phyloP scores from a whole-genome alignment of 2,797 vertebrate species.

The Cynopterus sphinx region DNA sequence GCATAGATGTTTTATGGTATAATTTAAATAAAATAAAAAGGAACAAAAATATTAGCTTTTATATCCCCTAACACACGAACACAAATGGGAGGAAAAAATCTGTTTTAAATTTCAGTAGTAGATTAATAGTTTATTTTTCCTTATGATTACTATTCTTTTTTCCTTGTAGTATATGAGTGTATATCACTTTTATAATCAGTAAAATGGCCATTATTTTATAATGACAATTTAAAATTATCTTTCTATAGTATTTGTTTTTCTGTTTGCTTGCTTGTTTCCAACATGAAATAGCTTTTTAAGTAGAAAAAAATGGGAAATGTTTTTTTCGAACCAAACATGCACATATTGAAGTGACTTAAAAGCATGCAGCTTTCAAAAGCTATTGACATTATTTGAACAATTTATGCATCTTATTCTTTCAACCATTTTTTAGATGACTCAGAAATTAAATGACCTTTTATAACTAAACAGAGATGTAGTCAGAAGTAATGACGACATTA shows the following conservation, averaged over 20 bases:
- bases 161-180: not conserved
- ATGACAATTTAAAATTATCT: not conserved
- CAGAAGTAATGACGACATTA: slow-evolving; percentile 39
- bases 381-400: not conserved
- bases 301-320: not conserved
- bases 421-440: not conserved
- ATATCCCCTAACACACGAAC: not conserved
- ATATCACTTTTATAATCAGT: not conserved
- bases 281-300: slow-evolving; percentile 4
- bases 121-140: not conserved
- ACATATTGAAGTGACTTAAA: not conserved
- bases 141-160: not conserved
- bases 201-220: not conserved
- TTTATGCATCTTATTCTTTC: not conserved
- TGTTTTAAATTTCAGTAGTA: not conserved
- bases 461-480: not conserved
- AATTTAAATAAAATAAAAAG: not conserved
- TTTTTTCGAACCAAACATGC: not conserved
- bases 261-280: not conserved
- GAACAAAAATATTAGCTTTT: not conserved
- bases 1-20: not conserved
- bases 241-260: not conserved
- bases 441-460: slow-evolving; percentile 64
- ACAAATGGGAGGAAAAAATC: not conserved
- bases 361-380: not conserved